Evolutionary conservation across 2,888 invertebrate genomes (phyloP).

Genomic region (Andrena marginata): DNA sequence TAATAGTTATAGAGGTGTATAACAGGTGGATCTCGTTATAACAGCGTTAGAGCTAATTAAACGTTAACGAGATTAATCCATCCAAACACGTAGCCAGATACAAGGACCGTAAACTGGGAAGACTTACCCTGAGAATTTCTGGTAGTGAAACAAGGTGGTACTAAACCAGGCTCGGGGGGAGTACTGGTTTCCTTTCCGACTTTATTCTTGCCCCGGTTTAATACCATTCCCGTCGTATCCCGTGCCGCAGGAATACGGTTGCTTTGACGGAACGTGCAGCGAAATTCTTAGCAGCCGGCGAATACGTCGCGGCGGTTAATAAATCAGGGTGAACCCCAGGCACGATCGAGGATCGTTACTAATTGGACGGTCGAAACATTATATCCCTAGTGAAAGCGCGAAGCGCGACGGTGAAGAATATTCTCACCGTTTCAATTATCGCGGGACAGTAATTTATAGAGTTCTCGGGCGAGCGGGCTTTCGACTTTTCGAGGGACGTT

Average conservation of each 20-base stretch:
- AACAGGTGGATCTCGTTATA: background rate
- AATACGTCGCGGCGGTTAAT: background rate
- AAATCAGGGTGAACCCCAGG: constrained; percentile 17
- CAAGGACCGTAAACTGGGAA: constrained; percentile 45
- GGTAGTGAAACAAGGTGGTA: constrained; percentile 15
- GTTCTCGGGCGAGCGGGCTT: background rate
- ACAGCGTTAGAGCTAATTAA: background rate
- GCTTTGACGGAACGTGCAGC: background rate
- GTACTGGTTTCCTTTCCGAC: background rate
- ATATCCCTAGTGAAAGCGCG: background rate
- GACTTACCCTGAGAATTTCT: constrained; percentile 25
- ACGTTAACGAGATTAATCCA: constrained; percentile 54
- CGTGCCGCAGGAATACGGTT: background rate
- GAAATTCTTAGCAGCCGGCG: constrained; percentile 23
- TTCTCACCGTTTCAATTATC: constrained; percentile 17
- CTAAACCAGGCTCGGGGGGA: constrained; percentile 28
- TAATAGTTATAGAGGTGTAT: constrained; percentile 5
- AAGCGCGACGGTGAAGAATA: constrained; percentile 6
- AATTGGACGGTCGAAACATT: constrained; percentile 25
- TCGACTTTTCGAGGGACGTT: constrained; percentile 22
- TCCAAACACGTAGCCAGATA: constrained; percentile 21
- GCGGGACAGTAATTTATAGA: constrained; percentile 27
- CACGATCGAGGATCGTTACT: constrained; percentile 24
- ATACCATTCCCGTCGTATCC: constrained; percentile 17
- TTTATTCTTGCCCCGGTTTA: constrained; percentile 32